Base-by-base conservation (phyloP, 2,888 invertebrate species). In the Drosophila monieri region DNA sequence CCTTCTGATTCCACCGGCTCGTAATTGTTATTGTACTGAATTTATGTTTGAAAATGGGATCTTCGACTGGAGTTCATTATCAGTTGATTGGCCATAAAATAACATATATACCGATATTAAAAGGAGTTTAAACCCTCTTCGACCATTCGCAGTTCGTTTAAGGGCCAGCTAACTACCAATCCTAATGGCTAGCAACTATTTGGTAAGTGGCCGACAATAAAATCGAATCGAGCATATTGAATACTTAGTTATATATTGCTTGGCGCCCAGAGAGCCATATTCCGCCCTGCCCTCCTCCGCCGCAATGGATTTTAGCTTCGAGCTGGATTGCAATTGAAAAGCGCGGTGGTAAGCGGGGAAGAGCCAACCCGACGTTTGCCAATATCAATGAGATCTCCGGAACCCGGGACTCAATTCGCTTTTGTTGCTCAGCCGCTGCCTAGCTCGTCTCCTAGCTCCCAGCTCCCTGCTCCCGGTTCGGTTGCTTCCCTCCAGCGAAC, bases 341-440 rank as follows among this genome's bases (percentile, higher is more conserved):
- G 66, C 49, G 48, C 39, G 54, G 1, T n/a, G 47, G 27, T 21
- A 39, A 27, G 44, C 30, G 14, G 54, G 25, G 60, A 10, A 58
- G 30, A 30, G 10, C 52, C 64, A 48, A 35, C 18, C 66, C 65
- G 21, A 35, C 53, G 52, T 49, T 61, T 53, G 41, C 64, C 73
- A 65, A 69, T 41, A 73, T 72, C 68, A 44, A 69, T 69, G 66
- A 67, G 67, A 72, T 72, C 72, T 73, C 48, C 53, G 48, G 73
- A 48, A 39, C 43, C 30, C 55, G 35, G 41, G 48, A 53, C 51
- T 39, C 60, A 49, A 67, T 67, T 70, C 67, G 51, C 71, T 70
- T 35, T 71, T 70, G 67, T 67, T 70, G 71, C 70, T 69, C 69
- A 69, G 35, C 56, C 21, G 47, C 68, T 37, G 66, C 60, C 58